Percentiles rank a stretch among this genome's conserved stretches.
Evolutionary conservation across 2,888 invertebrate species (phyloP).

Genomic region (Harmothoe impar): DNA sequence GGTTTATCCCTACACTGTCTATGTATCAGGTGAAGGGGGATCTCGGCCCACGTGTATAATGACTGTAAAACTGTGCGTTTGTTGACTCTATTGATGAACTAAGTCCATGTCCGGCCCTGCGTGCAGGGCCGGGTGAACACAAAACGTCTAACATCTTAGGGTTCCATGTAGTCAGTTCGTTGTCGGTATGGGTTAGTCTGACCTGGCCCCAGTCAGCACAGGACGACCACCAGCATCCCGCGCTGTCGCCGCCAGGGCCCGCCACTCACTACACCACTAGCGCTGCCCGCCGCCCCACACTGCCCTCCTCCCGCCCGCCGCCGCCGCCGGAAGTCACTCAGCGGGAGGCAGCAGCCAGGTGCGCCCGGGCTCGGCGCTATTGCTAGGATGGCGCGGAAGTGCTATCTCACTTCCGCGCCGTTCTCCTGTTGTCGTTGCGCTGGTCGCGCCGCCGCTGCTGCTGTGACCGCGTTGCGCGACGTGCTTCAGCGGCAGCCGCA

Average conservation of each 20-base stretch:
- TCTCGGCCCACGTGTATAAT: too few species aligned
- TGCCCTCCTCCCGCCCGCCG: background rate
- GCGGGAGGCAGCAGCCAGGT: background rate
- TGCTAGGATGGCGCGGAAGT: background rate
- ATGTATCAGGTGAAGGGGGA: too few species aligned
- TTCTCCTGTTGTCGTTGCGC: background rate
- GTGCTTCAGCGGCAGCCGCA: conserved; percentile 95
- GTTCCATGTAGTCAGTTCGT: background rate
- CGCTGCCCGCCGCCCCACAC: background rate
- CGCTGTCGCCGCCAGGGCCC: background rate
- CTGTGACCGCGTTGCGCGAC: background rate
- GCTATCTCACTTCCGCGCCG: background rate
- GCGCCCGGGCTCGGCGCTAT: background rate
- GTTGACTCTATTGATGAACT: too few species aligned
- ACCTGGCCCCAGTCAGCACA: background rate
- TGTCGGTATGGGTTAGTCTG: background rate
- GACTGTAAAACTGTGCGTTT: too few species aligned
- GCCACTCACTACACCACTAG: background rate
- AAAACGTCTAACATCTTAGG: background rate
- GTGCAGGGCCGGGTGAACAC: background rate
- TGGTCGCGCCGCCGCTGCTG: background rate
- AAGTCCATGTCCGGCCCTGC: too few species aligned
- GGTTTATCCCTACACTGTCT: too few species aligned
- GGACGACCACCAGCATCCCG: background rate
- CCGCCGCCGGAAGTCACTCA: background rate